Conservation (phyloP, 2,797 vertebrate genomes). For the Enteromius paludinosus region DNA sequence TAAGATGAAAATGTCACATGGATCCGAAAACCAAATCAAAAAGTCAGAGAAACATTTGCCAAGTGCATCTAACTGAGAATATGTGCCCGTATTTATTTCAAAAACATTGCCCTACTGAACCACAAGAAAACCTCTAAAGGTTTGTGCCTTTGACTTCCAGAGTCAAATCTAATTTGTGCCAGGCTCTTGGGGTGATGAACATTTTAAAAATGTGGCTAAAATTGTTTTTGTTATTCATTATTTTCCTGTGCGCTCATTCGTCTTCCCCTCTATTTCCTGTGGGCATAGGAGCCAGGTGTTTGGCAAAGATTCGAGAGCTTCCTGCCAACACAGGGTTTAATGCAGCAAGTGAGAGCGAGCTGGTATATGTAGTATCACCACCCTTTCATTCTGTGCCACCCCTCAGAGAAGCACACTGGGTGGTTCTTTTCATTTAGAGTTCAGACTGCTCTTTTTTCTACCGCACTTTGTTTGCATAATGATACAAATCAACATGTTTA, state of each 20-base stretch:
- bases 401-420: conserved; percentile 62
- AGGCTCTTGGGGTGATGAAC: conserved; percentile 49
- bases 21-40: conserved; percentile 66
- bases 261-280: conserved; percentile 71
- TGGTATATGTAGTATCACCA: conserved; percentile 59
- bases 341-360: conserved; percentile 64
- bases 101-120: conserved; percentile 56
- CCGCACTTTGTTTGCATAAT: conserved; percentile 19
- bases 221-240: conserved; percentile 67
- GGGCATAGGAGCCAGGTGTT: conserved; percentile 75
- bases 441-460: conserved; percentile 65
- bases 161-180: conserved; percentile 60
- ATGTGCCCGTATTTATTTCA: conserved; percentile 63
- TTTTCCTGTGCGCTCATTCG: conserved; percentile 54
- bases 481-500: conserved; percentile 27
- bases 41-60: conserved; percentile 59
- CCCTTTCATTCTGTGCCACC: conserved; percentile 72
- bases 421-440: conserved; percentile 67
- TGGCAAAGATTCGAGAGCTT: conserved; percentile 69
- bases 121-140: conserved; percentile 34
- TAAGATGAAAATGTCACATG: conserved; percentile 64
- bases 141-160: conserved; percentile 49
- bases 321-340: conserved; percentile 71
- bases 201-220: conserved; percentile 51
- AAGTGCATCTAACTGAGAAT: conserved; percentile 59